Base-by-base conservation (phyloP, 2,888 invertebrate genomes). In the Dermolepida albohirtum region DNA sequence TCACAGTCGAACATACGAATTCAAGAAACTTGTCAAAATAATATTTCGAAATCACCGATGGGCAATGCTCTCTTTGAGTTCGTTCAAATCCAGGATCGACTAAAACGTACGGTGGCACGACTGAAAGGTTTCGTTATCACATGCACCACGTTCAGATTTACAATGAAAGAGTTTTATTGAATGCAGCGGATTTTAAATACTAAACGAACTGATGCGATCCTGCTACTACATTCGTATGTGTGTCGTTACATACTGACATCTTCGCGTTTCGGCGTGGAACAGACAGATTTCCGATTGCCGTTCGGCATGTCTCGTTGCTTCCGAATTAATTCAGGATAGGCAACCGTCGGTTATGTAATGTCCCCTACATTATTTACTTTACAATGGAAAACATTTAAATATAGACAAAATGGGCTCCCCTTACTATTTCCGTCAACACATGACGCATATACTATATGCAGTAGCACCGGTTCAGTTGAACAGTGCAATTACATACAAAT, bases 241-340 rank as follows among this genome's bases (percentile, higher is more conserved):
- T 76, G 77, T 80, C 79, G 80, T 78, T 79, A 80, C 78, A 77
- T 78, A 82, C 82, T 82, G 81, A 79, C 76, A 76, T 76, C 71
- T 75, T 71, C 76, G 74, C 74, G 75, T 75, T 76, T 72, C 74
- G 74, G 74, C 71, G 72, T 74, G 71, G 74, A 76, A 81, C 79
- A 80, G 81, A 80, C 81, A 76, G 77, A 77, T 74, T 75, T 11
- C 78, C 81, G 81, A 81, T 57, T 72, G 68, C 22, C 66, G 70
- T 47, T 81, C 81, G 82, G 79, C 47, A 34, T 34, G 34, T 34
- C 34, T 34, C 34, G 34, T 34, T 34, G 1, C 34, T 2, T 34
- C 34, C 34, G 34, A 34, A 34, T 44, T 65, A 59, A 43, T 71
- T 65, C 77, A 76, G 76, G 74, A 75, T 78, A 77, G 77, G 78